Base-by-base conservation (phyloP, 2,113 vertebrate species). In the Australoheros scitulus region DNA sequence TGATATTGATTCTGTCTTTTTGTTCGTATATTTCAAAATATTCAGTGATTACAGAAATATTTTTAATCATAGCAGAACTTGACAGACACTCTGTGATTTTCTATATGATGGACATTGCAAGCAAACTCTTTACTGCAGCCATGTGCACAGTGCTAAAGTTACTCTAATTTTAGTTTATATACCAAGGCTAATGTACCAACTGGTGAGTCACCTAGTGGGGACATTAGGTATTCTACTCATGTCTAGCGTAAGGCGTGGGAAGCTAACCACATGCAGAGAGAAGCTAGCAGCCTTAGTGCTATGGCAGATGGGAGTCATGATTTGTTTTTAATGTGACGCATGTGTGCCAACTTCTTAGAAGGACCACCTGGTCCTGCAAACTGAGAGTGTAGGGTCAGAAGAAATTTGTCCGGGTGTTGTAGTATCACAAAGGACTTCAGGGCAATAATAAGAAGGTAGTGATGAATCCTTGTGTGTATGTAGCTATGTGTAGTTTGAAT, bases 251-350 rank as follows among this genome's bases (percentile, higher is more conserved):
- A 57, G 76, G 68, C 50, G 76, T 85, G 80, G 82, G 88, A 91
- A 79, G 91, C 55, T 75, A 84, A 80, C 77, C 82, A 72, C 89
- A 91, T 76, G 72, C 85, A 80, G 88, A 87, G 87, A 83, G 83
- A 64, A 75, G 77, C 52, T 63, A 64, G 88, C 38, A 24, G 83
- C 61, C 60, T 82, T 68, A 32, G 81, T 56, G 34, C 75, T 20
- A 11, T 34, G 77, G 87, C 92, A 94, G 91, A 92, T 93, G 91
- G 91, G 88, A 88, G 79, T 85, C 75, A 72, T 93, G 90, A 94
- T 95, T 89, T 86, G 87, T 87, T 92, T 95, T 95, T 93, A 91
- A 95, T 93, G 91, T 41, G 70, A 81, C 84, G 83, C 80, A 34
- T 3, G 14, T 83, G 81, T 84, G 63, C 68, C 65, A 26, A 86